phyloP scores from a whole-genome alignment of 2,113 vertebrate genomes.

The Eonycteris spelaea region DNA sequence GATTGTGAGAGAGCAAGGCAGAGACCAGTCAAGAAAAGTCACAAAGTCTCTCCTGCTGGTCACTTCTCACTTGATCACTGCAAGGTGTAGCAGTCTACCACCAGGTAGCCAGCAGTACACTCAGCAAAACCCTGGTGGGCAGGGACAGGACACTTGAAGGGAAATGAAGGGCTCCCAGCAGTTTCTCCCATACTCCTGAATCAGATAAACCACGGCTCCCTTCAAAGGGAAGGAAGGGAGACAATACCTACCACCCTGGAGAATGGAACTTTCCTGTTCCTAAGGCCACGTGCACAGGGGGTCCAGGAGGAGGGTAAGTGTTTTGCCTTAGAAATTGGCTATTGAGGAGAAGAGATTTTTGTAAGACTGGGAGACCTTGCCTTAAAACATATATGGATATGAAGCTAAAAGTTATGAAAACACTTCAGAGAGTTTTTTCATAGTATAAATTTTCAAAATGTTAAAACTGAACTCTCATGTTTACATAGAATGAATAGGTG shows the following conservation, averaged over 20 bases:
- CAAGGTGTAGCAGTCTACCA: background rate
- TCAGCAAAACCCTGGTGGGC: background rate
- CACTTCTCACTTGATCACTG: background rate
- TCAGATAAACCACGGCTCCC: background rate
- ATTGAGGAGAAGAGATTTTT: background rate
- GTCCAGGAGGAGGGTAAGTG: fast-evolving
- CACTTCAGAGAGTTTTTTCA: background rate
- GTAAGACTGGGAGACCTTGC: background rate
- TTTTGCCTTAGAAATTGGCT: background rate
- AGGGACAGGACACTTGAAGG: background rate
- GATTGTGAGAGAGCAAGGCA: background rate
- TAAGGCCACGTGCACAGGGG: background rate
- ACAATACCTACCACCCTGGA: background rate
- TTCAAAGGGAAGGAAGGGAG: too few species aligned
- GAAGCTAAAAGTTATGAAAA: background rate
- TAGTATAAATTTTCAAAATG: background rate
- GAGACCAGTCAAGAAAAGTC: background rate
- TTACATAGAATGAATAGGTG: background rate
- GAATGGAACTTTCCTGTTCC: background rate
- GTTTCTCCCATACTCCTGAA: background rate
- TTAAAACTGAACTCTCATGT: background rate
- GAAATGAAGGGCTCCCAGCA: background rate
- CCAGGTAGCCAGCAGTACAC: background rate
- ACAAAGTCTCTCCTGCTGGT: background rate
- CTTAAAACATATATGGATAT: background rate